Percentiles rank a stretch among this genome's conserved stretches.
phyloP scores from a whole-genome alignment of 2,113 vertebrate species.

The Meles meles region DNA sequence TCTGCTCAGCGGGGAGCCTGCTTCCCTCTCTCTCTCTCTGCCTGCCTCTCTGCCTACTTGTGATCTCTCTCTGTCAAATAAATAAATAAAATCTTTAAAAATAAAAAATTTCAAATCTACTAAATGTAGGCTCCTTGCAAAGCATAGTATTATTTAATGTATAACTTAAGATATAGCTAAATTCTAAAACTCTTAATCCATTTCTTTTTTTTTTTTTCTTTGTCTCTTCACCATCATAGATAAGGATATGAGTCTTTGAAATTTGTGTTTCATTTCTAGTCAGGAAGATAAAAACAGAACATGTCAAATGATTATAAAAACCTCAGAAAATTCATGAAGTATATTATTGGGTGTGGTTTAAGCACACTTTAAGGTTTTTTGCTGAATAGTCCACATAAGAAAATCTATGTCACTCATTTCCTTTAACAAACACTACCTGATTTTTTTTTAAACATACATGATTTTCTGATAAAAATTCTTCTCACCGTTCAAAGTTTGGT shows the following conservation, averaged over 20 bases:
- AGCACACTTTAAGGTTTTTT: background rate
- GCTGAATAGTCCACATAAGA: background rate
- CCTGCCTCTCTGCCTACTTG: too few relatives aligned
- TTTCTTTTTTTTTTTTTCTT: background rate
- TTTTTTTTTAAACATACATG: background rate
- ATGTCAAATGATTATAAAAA: background rate
- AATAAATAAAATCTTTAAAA: too few relatives aligned
- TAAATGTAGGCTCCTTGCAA: background rate
- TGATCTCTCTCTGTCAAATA: too few relatives aligned
- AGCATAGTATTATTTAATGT: background rate
- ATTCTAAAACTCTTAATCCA: background rate
- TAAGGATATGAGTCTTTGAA: background rate
- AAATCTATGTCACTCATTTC: background rate
- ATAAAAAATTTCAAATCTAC: background rate
- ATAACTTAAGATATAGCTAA: background rate
- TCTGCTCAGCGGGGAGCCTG: too few relatives aligned
- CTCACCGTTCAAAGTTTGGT: background rate
- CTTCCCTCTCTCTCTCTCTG: too few relatives aligned
- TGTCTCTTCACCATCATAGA: background rate
- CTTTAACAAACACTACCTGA: background rate
- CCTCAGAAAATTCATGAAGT: background rate
- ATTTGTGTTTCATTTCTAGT: background rate
- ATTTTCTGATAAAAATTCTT: background rate
- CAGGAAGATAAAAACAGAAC: background rate
- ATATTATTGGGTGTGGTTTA: background rate